Conservation (phyloP, 1,140 invertebrate species). For the Hylaeus volcanicus region DNA sequence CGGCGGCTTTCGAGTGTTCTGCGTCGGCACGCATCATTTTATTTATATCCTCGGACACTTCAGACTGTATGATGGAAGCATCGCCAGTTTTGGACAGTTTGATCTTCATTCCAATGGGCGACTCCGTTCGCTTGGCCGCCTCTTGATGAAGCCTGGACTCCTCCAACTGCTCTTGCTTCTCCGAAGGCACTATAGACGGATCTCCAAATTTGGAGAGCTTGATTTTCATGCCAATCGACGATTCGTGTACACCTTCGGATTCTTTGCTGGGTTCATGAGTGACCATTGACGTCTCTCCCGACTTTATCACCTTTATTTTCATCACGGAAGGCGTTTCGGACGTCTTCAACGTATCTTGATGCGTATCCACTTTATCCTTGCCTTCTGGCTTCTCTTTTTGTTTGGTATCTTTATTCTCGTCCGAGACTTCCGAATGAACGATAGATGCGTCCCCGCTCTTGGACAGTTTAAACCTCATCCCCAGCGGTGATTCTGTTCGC, state of each 20-base stretch:
- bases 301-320: constrained; percentile 49
- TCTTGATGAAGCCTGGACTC: constrained; percentile 58
- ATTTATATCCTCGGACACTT: constrained; percentile 53
- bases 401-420: constrained; percentile 55
- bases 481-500: constrained; percentile 67
- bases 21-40: constrained; percentile 31
- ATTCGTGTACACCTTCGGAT: constrained; percentile 30
- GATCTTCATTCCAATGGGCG: constrained; percentile 76
- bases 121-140: constrained; percentile 65
- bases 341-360: constrained; percentile 27
- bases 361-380: constrained; percentile 50
- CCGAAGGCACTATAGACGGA: constrained; percentile 41
- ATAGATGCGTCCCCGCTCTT: constrained; percentile 69
- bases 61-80: constrained; percentile 70
- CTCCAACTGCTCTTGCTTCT: constrained; percentile 49
- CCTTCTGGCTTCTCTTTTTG: constrained; percentile 55
- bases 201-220: constrained; percentile 59
- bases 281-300: constrained; percentile 17
- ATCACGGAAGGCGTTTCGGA: constrained; percentile 14
- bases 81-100: constrained; percentile 75
- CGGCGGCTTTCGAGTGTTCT: constrained; percentile 51
- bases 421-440: constrained; percentile 60
- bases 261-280: constrained; percentile 26
- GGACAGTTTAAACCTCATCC: constrained; percentile 69
- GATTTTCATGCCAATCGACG: constrained; percentile 53